A percentile compares a stretch with the other conserved stretches of the same genome.
phyloP scores from a whole-genome alignment of 2,888 invertebrate genomes.

The Palloptera scutellata region DNA sequence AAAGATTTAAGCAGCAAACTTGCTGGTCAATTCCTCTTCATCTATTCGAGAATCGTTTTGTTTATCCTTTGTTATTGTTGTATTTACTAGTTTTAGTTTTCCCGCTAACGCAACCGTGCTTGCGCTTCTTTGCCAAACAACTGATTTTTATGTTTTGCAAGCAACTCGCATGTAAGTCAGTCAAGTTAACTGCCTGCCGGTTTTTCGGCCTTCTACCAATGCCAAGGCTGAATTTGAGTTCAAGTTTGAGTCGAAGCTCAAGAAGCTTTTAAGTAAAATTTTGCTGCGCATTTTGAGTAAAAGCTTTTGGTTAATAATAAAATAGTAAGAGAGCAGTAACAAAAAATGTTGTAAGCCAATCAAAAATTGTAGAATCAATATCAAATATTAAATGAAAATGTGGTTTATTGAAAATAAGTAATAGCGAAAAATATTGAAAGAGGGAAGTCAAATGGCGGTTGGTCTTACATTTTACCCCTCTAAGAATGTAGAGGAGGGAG shows the following conservation, averaged over 20 bases:
- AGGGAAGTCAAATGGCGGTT: too few species aligned
- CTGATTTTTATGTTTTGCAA: slow-evolving; percentile 20
- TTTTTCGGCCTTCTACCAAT: slow-evolving; percentile 35
- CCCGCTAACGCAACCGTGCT: slow-evolving; percentile 27
- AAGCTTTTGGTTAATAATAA: not conserved
- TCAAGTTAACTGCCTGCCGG: slow-evolving; percentile 9
- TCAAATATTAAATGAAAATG: too few species aligned
- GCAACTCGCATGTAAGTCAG: slow-evolving; percentile 16
- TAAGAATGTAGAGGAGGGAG: too few species aligned
- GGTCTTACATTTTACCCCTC: too few species aligned
- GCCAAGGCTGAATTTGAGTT: slow-evolving; percentile 40
- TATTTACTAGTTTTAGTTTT: slow-evolving; percentile 27
- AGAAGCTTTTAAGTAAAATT: not conserved
- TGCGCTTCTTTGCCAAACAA: slow-evolving; percentile 23
- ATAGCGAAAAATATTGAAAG: too few species aligned
- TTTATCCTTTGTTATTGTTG: not conserved
- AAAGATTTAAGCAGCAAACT: too few species aligned
- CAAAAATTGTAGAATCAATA: too few species aligned
- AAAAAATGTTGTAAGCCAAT: too few species aligned
- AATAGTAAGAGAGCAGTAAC: too few species aligned
- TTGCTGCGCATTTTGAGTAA: not conserved
- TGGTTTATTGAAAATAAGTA: too few species aligned
- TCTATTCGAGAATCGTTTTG: not conserved
- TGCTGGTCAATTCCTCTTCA: too few species aligned
- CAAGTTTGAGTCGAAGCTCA: slow-evolving; percentile 20